phyloP scores from a whole-genome alignment of 2,113 vertebrate species.

The Clarias gariepinus region DNA sequence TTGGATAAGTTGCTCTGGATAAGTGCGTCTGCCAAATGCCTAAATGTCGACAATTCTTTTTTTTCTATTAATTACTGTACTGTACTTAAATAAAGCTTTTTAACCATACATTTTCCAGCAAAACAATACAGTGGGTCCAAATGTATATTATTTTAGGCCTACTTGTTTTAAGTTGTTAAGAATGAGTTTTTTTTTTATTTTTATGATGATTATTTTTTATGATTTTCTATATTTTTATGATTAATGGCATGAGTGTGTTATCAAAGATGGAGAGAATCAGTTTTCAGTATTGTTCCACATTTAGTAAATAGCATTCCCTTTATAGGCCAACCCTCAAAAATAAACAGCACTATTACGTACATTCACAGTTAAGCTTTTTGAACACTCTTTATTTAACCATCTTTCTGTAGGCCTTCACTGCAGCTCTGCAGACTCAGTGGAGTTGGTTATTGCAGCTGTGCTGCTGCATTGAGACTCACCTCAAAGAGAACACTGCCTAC shows the following conservation, averaged over 20 bases:
- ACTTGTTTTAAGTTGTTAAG: not conserved
- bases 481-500: conserved; percentile 90
- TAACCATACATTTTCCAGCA: not conserved
- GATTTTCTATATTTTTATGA: no score
- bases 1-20: no score
- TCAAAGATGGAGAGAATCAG: not conserved
- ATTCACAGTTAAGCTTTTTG: not conserved
- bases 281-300: not conserved
- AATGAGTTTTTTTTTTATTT: no score
- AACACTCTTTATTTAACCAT: no score
- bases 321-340: not conserved
- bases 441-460: conserved; percentile 95
- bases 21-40: no score
- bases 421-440: conserved; percentile 94
- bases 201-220: no score
- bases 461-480: conserved; percentile 89
- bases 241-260: not conserved
- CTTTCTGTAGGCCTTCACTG: conserved; percentile 81
- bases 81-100: not conserved
- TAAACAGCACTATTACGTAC: not conserved
- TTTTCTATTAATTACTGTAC: not conserved
- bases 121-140: not conserved
- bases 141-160: not conserved
- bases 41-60: not conserved
- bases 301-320: not conserved